Base-by-base conservation (phyloP, 2,797 vertebrate species). In the Hoplostethus mediterraneus region DNA sequence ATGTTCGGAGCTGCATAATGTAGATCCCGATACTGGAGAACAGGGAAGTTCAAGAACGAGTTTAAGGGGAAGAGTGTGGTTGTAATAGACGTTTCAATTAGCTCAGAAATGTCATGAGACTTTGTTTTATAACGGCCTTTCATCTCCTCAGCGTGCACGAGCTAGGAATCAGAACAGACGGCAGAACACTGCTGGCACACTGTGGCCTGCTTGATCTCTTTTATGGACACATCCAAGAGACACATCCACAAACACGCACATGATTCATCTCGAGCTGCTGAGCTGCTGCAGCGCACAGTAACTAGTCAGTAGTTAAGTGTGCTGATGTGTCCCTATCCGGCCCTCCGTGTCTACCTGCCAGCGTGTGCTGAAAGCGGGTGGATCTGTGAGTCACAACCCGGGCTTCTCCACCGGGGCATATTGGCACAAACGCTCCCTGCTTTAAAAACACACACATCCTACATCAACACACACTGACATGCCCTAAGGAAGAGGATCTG, bases 51-150 rank as follows among this genome's bases (percentile, higher is more conserved):
- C 63, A 83, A 59, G 53, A 55, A 64, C 70, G 47, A 55, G 58
- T 81, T 75, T 48, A n/a, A 75, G 56, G 48, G 75, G 66, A 78
- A 69, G 63, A 75, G 64, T 45, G 65, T 40, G 70, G 65, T 55
- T 81, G 76, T 77, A 54, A 56, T 16, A 57, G 10, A 61, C 83
- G 80, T 86, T 92, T 90, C 54, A 86, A 88, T 82, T 79, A 74
- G 73, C 72, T 74, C 76, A 83, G 83, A 83, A 89, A 90, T 51
- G 84, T 91, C 80, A 86, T 82, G 73, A 87, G 74, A 76, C 82
- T 85, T 76, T 73, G 86, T 88, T 88, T 92, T 83, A 91, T 75
- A 78, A 85, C 65, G 53, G 59, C 56, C 86, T 90, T 91, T 94
- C 81, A 94, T 94, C 91, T 89, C 78, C 58, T 76, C 76, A 70